Percentiles rank a stretch among this genome's conserved stretches.
phyloP scores from a whole-genome alignment of 2,797 vertebrate genomes.

The Molossus alvarezi region DNA sequence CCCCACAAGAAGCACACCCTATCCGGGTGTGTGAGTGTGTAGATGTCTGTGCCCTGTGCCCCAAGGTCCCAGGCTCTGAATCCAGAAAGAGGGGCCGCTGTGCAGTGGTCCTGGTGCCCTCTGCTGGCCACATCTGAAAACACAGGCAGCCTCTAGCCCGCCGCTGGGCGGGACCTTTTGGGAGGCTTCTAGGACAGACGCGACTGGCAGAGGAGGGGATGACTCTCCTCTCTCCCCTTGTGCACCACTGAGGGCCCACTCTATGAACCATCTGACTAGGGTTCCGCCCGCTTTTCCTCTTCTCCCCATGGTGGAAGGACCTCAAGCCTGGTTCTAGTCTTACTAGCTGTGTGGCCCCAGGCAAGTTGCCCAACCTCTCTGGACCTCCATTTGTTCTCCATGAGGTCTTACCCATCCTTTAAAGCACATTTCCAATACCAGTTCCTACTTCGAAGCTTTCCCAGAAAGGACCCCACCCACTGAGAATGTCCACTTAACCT shows the following conservation, averaged over 20 bases:
- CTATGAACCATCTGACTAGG: fast-evolving
- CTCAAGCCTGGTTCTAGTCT: background rate
- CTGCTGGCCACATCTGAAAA: constrained; percentile 85
- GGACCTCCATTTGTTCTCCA: background rate
- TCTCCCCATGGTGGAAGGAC: background rate
- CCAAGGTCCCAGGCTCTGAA: background rate
- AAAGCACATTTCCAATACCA: background rate
- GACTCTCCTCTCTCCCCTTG: fast-evolving
- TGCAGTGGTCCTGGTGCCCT: constrained; percentile 84
- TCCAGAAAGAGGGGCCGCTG: constrained; percentile 21
- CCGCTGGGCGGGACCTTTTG: background rate
- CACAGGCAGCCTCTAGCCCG: constrained; percentile 55
- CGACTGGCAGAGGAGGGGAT: no score
- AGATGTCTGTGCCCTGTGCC: background rate
- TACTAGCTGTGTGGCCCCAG: background rate
- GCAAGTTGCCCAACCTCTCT: background rate
- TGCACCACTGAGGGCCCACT: background rate
- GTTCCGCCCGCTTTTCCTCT: background rate
- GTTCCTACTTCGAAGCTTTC: background rate
- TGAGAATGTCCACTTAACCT: background rate
- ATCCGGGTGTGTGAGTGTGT: background rate
- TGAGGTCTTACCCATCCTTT: background rate
- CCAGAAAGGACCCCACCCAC: background rate
- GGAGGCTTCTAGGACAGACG: background rate
- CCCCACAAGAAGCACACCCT: background rate